Base-by-base conservation (phyloP, 2,888 invertebrate genomes). In the Chrysomela aeneicollis region DNA sequence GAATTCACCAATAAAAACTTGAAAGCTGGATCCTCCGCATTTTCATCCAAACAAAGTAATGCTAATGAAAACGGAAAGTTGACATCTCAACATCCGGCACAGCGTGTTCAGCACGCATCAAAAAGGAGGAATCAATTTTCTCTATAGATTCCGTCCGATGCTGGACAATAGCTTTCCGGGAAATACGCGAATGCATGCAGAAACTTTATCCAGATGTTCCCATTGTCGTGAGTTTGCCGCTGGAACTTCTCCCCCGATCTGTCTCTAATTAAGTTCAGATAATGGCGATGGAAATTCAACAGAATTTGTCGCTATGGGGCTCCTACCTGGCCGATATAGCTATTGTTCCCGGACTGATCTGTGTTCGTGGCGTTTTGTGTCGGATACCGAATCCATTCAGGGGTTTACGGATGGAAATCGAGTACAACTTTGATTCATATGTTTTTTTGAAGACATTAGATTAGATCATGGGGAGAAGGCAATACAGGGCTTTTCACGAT, bases 181-280 rank as follows among this genome's bases (percentile, higher is more conserved):
- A 53, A 63, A 63, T 53, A 53, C 52, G 52, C 53, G 35, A 57
- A 63, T 61, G 61, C 59, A 59, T 50, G 59, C 59, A 59, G 65
- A 61, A 61, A 61, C 54, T 59, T 35, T 57, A 47, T 50, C 63
- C 59, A 63, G 63, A 66, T 63, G 60, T 60, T 51, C 19, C 47
- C 59, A 53, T 66, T 63, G 61, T 65, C 42, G n/a, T 66, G 61
- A 59, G 18, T 53, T 50, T 51, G 46, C 21, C 19, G 19, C 57
- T 51, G 61, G 54, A 62, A 61, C 66, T 63, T 63, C 50, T 62
- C 63, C 59, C 51, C 54, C 52, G 32, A 42, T 50, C 58, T 57
- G 60, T 62, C 62, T 59, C 66, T 69, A 66, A 69, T 69, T 66
- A 55, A 49, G 49, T 32, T 59, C 17, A 61, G 61, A 67, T 67